These are phyloP conservation scores for Myripristis jacobus DNA, from an alignment of 2,797 vertebrate species.

Conservation along the genomic window DNA sequence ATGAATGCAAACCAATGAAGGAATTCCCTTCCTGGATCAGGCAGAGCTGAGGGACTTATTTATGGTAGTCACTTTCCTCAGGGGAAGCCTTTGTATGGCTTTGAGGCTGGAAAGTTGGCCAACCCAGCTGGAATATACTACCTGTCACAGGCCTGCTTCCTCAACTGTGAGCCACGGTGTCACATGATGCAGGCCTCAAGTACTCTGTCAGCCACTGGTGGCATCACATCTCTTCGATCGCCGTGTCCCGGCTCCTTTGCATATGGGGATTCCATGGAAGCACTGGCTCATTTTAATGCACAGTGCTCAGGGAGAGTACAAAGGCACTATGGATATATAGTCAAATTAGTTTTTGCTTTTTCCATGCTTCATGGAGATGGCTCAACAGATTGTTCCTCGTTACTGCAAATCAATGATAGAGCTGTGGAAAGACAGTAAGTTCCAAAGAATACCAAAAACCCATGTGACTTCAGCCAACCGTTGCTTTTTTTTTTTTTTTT, in stretches of 20 bases:
- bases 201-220: slow-evolving; percentile 24
- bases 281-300: slow-evolving; percentile 60
- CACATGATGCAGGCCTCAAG: slow-evolving; percentile 42
- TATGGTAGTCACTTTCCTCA: slow-evolving; percentile 42
- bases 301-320: slow-evolving; percentile 72
- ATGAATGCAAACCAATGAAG: slow-evolving; percentile 55
- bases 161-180: slow-evolving; percentile 57
- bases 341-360: slow-evolving; percentile 81
- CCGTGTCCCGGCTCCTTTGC: slow-evolving; percentile 75
- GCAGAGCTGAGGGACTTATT: slow-evolving; percentile 21
- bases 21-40: slow-evolving; percentile 42
- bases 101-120: slow-evolving; percentile 67
- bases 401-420: slow-evolving; percentile 39
- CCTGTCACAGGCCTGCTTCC: slow-evolving; percentile 67
- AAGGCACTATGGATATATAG: slow-evolving; percentile 59
- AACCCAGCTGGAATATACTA: slow-evolving; percentile 54
- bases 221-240: slow-evolving; percentile 53
- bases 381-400: slow-evolving; percentile 63
- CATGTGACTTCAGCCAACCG: background rate
- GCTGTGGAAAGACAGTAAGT: slow-evolving; percentile 20
- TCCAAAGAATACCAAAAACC: background rate
- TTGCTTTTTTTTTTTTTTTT: slow-evolving; percentile 12
- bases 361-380: slow-evolving; percentile 67
- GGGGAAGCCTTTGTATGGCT: slow-evolving; percentile 51
- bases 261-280: slow-evolving; percentile 82